phyloP scores from a whole-genome alignment of 2,888 invertebrate species.

The Andrena bicolor region DNA sequence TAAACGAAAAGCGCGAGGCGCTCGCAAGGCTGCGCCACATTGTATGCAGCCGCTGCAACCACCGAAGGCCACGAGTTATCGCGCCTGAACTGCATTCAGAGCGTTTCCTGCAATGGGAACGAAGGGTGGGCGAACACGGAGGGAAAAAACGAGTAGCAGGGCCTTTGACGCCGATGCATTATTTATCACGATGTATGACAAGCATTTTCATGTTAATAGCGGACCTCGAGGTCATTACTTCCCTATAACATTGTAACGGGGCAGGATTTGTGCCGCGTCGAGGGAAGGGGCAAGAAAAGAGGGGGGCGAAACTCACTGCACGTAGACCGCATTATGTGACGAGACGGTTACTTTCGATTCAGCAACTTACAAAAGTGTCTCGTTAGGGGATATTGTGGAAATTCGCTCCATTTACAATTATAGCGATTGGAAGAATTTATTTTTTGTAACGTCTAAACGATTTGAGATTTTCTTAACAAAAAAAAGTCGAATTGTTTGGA shows the following conservation, averaged over 20 bases:
- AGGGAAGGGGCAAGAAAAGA: conserved; percentile 2
- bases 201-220: conserved; percentile 80
- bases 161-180: conserved; percentile 78
- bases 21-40: not conserved
- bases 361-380: conserved; percentile 7
- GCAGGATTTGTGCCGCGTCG: conserved; percentile 33
- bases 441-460: too few relatives aligned
- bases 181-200: conserved; percentile 80
- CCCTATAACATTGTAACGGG: conserved; percentile 59
- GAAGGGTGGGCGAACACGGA: conserved; percentile 27
- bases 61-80: conserved; percentile 66
- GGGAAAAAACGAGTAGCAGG: conserved; percentile 63
- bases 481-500: too few relatives aligned
- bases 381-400: conserved; percentile 19
- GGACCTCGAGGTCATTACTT: conserved; percentile 73
- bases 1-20: conserved; percentile 35
- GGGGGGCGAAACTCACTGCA: conserved; percentile 18
- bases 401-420: not conserved
- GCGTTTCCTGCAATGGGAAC: conserved; percentile 50
- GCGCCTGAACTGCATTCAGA: conserved; percentile 64
- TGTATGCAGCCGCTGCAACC: conserved; percentile 56
- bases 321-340: conserved; percentile 20
- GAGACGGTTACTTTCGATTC: conserved; percentile 37
- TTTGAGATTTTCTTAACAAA: too few relatives aligned
- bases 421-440: not conserved